Base-by-base conservation (phyloP, 2,797 vertebrate genomes). In the Sebastes itinus region DNA sequence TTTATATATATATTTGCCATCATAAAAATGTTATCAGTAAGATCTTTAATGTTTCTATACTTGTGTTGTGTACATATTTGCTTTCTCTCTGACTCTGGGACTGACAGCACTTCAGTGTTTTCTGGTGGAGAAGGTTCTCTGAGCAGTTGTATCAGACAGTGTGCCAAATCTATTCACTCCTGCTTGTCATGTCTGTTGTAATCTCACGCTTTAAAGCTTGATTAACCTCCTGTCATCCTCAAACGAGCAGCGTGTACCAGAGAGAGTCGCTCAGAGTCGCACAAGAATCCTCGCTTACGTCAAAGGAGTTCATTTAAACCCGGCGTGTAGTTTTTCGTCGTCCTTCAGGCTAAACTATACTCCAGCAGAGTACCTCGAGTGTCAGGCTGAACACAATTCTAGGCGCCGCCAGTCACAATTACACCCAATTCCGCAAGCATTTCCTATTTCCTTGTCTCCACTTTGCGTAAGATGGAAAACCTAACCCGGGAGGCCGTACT, bases 381-480 rank as follows among this genome's bases (percentile, higher is more conserved):
- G 88, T 91, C 84, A 75, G 83, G 46, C 78, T 69, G 85, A 92
- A 83, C 81, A 78, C 88, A 91, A 90, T 92, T 86, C 87, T 62
- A 35, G 88, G 75, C 5, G 63, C 89, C 73, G 92, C 92, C 93
- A 93, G 87, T 94, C 92, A 90, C 92, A 92, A 93, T 95, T 93
- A 94, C 84, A 85, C 78, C 92, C 90, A 90, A 92, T 93, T 94
- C 89, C 74, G 80, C 74, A 83, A 89, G 87, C 90, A 90, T 94
- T 94, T 93, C 87, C 88, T 72, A 90, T 95, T 93, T 94, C 90
- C 90, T 89, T 90, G 91, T 94, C 84, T 92, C 89, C 89, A 92
- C 87, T 95, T 92, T 92, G 87, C 83, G 67, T 81, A 83, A 93
- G 80, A 92, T 90, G 83, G 93, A 93, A 94, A 94, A 88, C 74